Conservation (phyloP, 2,797 vertebrate species). For the Spondyliosoma cantharus region DNA sequence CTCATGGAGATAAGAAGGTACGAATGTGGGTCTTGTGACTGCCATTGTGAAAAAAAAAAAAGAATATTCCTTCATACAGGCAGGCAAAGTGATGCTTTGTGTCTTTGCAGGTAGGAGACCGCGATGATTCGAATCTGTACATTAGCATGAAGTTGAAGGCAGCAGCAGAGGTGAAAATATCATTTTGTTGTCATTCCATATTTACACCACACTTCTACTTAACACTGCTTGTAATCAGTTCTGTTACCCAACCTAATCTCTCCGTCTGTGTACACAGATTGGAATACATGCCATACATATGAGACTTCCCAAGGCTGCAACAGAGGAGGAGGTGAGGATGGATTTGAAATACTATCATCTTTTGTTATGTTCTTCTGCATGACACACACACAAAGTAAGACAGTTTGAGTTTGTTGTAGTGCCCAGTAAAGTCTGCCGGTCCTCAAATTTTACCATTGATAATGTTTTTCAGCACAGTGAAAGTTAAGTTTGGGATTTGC, state of each 20-base stretch:
- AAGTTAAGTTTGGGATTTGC: neutral
- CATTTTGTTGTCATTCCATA: rapidly evolving
- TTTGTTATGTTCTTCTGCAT: neutral
- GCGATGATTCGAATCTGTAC: constrained; percentile 97
- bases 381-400: neutral
- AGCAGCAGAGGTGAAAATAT: constrained; percentile 90
- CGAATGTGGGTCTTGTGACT: constrained; percentile 20
- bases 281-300: constrained; percentile 93
- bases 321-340: constrained; percentile 91
- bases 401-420: neutral
- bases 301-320: constrained; percentile 91
- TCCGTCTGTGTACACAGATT: constrained; percentile 84
- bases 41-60: neutral
- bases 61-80: neutral
- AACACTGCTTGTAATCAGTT: neutral
- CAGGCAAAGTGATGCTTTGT: constrained; percentile 11
- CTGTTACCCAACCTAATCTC: neutral
- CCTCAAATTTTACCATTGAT: neutral
- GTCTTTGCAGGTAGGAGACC: constrained; percentile 90
- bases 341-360: neutral
- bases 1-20: constrained; percentile 34
- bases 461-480: neutral
- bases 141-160: constrained; percentile 98
- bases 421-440: neutral
- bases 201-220: neutral